Evolutionary conservation across 2,888 invertebrate species (phyloP), one percentile per base, ranked within the genome.

Genomic region (Eilema griseolum): DNA sequence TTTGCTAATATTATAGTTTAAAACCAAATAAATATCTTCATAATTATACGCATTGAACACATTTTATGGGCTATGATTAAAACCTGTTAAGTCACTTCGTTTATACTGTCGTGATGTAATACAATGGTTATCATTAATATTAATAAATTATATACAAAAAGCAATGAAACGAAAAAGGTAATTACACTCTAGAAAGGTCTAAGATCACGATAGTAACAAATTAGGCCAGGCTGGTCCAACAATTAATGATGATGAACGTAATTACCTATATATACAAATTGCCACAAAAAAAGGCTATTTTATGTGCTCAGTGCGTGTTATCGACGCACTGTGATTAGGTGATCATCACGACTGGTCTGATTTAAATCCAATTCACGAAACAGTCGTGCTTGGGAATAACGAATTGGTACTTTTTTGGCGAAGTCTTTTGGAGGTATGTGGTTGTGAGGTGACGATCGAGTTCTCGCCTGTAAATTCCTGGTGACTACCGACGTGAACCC

Each of bases 301-400:
- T 70, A 70, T 70, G 57, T 33, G 57, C 20, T 69, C 60, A 73
- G 56, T 73, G 77, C 77, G 80, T 85, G 82, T 67, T 79, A 78
- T 80, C 79, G 74, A 79, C 79, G 72, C 76, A 68, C 72, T 72
- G 71, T 77, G 74, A 77, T 82, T 78, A 79, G 77, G 73, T 76
- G 75, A 71, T 61, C 73, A 81, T 83, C 86, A 86, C 85, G 85
- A 82, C 66, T 68, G 69, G 70, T 73, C 76, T 86, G 89, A 89
- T 91, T 92, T 86, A 85, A 83, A 85, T 83, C 83, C 90, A 89
- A 92, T 91, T 92, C 89, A 83, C 83, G 79, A 82, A 81, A 83
- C 82, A 84, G 84, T 85, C 83, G 82, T 82, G 79, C 72, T 77
- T 77, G 72, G 82, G 76, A 81, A 85, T 83, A 82, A 72, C 73